Conservation (phyloP, 2,888 invertebrate species). For the Eupithecia subumbrata region DNA sequence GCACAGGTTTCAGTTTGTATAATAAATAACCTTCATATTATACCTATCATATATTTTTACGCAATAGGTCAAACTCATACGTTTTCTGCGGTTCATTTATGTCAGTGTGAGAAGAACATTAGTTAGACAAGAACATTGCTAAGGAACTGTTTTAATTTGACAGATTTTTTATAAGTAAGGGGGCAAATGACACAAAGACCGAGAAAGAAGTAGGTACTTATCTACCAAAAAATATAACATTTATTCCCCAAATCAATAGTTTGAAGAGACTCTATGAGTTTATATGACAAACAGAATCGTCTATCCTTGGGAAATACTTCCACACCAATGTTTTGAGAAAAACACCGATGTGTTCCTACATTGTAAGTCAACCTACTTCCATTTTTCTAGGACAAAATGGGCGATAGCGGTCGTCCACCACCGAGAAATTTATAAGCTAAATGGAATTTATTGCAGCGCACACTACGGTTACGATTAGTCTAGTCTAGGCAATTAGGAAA, state of each 20-base stretch:
- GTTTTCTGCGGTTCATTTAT: too few species aligned
- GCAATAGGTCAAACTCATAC: neutral
- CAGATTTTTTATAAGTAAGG: too few species aligned
- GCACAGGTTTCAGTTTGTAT: neutral
- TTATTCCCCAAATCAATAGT: too few species aligned
- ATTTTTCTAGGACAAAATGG: constrained; percentile 16
- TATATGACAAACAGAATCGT: neutral
- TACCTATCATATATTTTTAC: neutral
- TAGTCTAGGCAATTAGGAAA: constrained; percentile 16
- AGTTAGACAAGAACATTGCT: too few species aligned
- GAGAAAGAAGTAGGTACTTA: too few species aligned
- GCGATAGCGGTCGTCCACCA: constrained; percentile 20
- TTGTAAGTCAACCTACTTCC: neutral
- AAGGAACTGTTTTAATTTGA: too few species aligned
- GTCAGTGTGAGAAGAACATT: too few species aligned
- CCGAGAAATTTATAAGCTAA: constrained; percentile 31
- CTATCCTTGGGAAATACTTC: neutral
- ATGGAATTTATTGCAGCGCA: constrained; percentile 30
- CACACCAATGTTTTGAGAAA: neutral
- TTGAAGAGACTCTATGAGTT: neutral
- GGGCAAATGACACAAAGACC: too few species aligned
- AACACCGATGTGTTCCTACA: neutral
- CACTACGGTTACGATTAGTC: constrained; percentile 18
- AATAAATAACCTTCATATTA: neutral
- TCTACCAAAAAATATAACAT: too few species aligned